phyloP scores from a whole-genome alignment of 2,888 invertebrate genomes.

The Microplitis manilae region DNA sequence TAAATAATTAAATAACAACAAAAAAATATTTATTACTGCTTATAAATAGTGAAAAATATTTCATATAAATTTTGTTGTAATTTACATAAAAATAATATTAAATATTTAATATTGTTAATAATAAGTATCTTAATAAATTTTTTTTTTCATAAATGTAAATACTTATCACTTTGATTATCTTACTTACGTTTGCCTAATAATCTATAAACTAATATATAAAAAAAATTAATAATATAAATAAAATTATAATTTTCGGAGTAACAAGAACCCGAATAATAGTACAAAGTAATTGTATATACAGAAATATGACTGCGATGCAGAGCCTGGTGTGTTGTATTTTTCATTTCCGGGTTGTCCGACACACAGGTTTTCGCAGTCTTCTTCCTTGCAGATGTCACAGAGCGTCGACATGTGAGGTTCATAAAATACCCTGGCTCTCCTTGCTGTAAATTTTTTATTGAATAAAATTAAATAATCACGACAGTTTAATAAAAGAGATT shows the following conservation, averaged over 20 bases:
- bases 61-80: conserved; percentile 15
- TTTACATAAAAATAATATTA: conserved; percentile 7
- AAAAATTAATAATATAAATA: conserved; percentile 20
- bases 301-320: conserved; percentile 37
- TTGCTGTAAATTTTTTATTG: conserved; percentile 73
- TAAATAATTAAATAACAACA: conserved; percentile 8
- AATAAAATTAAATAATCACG: too few species aligned
- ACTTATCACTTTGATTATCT: conserved; percentile 34
- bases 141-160: conserved; percentile 13
- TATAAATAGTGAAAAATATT: conserved; percentile 16
- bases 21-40: conserved; percentile 16
- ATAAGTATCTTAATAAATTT: conserved; percentile 11
- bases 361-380: conserved; percentile 75
- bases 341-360: conserved; percentile 64
- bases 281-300: conserved; percentile 29
- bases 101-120: not conserved
- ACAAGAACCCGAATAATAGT: conserved; percentile 1
- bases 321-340: conserved; percentile 44
- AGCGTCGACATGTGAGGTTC: conserved; percentile 77
- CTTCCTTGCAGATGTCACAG: conserved; percentile 88
- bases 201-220: not conserved
- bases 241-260: conserved; percentile 7
- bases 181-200: not conserved
- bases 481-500: conserved; percentile 42
- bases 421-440: conserved; percentile 88